These are phyloP conservation scores for Pediacus dermestoides DNA, from an alignment of 2,888 invertebrate genomes.

Conservation along the genomic window DNA sequence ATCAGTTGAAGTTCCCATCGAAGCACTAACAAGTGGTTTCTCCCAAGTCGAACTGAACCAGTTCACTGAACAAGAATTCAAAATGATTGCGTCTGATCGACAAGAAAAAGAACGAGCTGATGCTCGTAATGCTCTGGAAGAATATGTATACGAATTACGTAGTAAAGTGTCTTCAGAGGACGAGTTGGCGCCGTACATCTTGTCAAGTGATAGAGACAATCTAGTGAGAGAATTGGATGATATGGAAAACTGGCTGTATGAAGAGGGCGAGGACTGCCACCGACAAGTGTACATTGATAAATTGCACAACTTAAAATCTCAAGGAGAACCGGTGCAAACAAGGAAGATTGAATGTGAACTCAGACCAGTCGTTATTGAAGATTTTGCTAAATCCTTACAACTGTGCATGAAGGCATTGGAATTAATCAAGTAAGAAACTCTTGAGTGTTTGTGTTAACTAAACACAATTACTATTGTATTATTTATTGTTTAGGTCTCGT, in stretches of 20 bases:
- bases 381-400: slow-evolving; percentile 73
- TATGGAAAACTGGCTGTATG: slow-evolving; percentile 96
- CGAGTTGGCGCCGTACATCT: slow-evolving; percentile 68
- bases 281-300: slow-evolving; percentile 68
- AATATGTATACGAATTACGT: slow-evolving; percentile 95
- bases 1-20: slow-evolving; percentile 80
- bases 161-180: slow-evolving; percentile 79
- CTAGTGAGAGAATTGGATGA: slow-evolving; percentile 70
- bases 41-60: slow-evolving; percentile 67
- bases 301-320: slow-evolving; percentile 60
- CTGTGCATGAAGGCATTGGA: slow-evolving; percentile 77
- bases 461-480: neutral
- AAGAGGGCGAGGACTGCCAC: slow-evolving; percentile 87
- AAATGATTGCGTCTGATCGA: slow-evolving; percentile 66
- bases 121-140: slow-evolving; percentile 95
- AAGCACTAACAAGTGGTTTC: slow-evolving; percentile 69
- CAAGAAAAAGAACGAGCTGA: slow-evolving; percentile 94
- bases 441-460: slow-evolving; percentile 10
- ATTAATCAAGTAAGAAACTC: slow-evolving; percentile 55
- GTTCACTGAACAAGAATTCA: slow-evolving; percentile 64
- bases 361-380: slow-evolving; percentile 76
- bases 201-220: slow-evolving; percentile 63
- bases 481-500: slow-evolving; percentile 51
- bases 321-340: slow-evolving; percentile 87
- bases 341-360: slow-evolving; percentile 78